phyloP scores from a whole-genome alignment of 1,140 invertebrate species.

The Pseudomyrmex gracilis region DNA sequence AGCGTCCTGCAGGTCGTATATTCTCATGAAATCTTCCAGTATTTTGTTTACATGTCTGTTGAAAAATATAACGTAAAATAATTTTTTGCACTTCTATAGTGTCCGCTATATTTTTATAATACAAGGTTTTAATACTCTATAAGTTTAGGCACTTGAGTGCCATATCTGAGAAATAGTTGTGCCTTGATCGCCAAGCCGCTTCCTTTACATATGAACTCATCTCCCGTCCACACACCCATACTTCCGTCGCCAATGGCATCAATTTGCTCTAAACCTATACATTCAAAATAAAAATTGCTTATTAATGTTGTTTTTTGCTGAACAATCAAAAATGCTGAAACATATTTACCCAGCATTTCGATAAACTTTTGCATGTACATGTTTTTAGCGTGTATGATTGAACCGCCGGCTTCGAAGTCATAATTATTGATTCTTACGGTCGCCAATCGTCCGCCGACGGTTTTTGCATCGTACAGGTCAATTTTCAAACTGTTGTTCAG shows the following conservation, averaged over 20 bases:
- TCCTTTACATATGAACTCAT: slow-evolving; percentile 86
- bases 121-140: slow-evolving; percentile 76
- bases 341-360: slow-evolving; percentile 84
- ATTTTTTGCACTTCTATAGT: background rate
- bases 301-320: too few species aligned
- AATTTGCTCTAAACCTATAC: slow-evolving; percentile 80
- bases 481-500: slow-evolving; percentile 84
- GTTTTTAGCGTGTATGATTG: slow-evolving; percentile 88
- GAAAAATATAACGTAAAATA: slow-evolving; percentile 37
- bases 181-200: slow-evolving; percentile 84
- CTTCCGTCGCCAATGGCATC: slow-evolving; percentile 34
- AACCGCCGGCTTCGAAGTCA: slow-evolving; percentile 88
- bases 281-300: background rate
- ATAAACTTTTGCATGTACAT: slow-evolving; percentile 87
- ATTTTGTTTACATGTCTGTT: slow-evolving; percentile 75
- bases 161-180: slow-evolving; percentile 87
- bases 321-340: slow-evolving; percentile 3
- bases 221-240: slow-evolving; percentile 86
- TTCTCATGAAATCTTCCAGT: slow-evolving; percentile 84
- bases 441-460: slow-evolving; percentile 87
- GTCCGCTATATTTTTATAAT: background rate
- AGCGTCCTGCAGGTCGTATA: slow-evolving; percentile 87
- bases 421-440: slow-evolving; percentile 84
- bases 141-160: slow-evolving; percentile 84
- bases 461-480: slow-evolving; percentile 86